Evolutionary conservation across 2,797 vertebrate genomes (phyloP).

Genomic region (Momotus momota): DNA sequence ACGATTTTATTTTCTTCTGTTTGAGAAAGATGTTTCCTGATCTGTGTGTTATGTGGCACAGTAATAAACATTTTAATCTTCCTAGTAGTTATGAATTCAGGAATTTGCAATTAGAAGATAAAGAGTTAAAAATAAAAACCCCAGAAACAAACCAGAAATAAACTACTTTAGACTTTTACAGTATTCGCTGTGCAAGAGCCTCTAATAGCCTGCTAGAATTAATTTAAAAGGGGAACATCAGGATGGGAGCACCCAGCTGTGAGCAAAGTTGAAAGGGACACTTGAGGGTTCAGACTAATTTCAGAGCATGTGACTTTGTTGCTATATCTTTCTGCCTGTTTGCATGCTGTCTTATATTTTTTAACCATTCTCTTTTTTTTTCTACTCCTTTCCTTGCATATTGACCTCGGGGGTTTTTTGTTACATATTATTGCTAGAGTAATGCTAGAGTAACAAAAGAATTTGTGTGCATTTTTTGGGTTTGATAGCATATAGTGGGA

Average conservation of each 20-base stretch:
- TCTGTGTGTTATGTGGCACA: not conserved
- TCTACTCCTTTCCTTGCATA: not conserved
- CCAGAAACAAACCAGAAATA: not conserved
- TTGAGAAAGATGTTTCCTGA: not conserved
- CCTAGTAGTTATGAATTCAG: not conserved
- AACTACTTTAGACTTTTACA: constrained; percentile 19
- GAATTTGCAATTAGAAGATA: not conserved
- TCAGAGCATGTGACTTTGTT: not conserved
- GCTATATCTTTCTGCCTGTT: not conserved
- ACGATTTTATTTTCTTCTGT: not conserved
- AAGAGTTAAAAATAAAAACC: constrained; percentile 8
- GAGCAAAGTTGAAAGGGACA: constrained; percentile 49
- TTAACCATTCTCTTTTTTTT: not conserved
- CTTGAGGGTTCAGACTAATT: constrained; percentile 14
- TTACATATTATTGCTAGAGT: not conserved
- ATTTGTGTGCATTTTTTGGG: not conserved
- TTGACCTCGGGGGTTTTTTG: not conserved
- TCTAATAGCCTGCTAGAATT: constrained; percentile 54
- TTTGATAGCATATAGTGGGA: not conserved
- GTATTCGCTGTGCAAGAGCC: constrained; percentile 19
- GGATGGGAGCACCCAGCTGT: constrained; percentile 35
- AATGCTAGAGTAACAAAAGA: not conserved
- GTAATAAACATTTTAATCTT: not conserved
- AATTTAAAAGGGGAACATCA: constrained; percentile 30
- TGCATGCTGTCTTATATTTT: not conserved